Base-by-base conservation (phyloP, 2,888 invertebrate species). In the Julus scanicus region DNA sequence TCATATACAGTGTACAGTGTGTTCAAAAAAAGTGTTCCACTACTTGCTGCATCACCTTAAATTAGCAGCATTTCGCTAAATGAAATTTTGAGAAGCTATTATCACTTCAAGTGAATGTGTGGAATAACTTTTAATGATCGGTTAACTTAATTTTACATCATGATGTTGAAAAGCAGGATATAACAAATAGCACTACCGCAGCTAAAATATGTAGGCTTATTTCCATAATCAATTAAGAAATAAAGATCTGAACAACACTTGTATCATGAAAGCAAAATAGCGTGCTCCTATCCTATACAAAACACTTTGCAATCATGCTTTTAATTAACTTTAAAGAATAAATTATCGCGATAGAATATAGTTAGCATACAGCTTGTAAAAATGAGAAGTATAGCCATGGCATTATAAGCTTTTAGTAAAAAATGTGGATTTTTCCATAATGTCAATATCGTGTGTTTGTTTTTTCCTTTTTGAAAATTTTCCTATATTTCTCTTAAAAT, bases 291-390 rank as follows among this genome's bases (percentile, higher is more conserved):
- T 3, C 63, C n/a, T 63, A 63, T 63, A 63, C 63, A 63, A 63
- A 63, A 63, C 63, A 63, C 63, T 63, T 63, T n/a, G 63, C 63
- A n/a, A 63, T 63, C n/a, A 63, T 63, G n/a, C n/a, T n/a, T 2
- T 13, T n/a, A 63, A 63, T n/a, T 6, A 63, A 63, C 63, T 63
- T 63, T n/a, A n/a, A 63, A 63, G 63, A 63, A 63, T 13, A 63
- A 63, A 63, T 63, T 63, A 63, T 63, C 63, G 17, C 17, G 17
- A 2, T n/a, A 63, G 63, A 63, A 6, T 63, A n/a, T 63, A n/a
- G 53, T 53, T 63, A 63, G 63, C 63, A 63, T 63, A 63, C 63
- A n/a, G n/a, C 63, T n/a, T 63, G 63, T 63, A 63, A 63, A 63
- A 63, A 63, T 44, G 17, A 5, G 63, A 63, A n/a, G 63, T 63